Evolutionary conservation across 2,888 invertebrate genomes (phyloP), one percentile per base, ranked within the genome.

Genomic region (Troides aeacus): DNA sequence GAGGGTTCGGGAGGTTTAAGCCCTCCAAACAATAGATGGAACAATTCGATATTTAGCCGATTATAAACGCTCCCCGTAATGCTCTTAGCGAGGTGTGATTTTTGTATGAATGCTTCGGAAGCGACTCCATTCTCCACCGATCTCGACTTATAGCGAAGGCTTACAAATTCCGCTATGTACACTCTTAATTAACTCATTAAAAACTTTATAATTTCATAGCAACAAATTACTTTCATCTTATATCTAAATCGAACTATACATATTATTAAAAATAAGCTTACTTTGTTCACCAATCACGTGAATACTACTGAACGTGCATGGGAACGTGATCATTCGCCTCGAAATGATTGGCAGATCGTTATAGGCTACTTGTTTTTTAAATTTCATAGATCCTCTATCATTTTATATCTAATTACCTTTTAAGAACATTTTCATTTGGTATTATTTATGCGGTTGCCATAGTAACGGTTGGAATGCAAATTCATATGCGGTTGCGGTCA

Each of bases 11-110:
- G 79, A 83, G 85, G 87, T 84, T 87, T 89, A 87, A 85, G 86
- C 85, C 87, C 81, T 86, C 80, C 83, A 84, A 88, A 92, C 92
- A 91, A 91, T 91, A 83, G 90, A 85, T 86, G 88, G 87, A 89
- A 88, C 90, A 86, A 89, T 92, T 90, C 90, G 88, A 92, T 92
- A 92, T 90, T 92, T 87, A 92, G 90, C 87, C 90, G 92, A 91
- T 92, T 92, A 92, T 90, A 86, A 90, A 83, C 82, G 85, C 86
- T 86, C 78, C 72, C 75, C 76, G 81, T 91, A 92, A 92, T 91
- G 89, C 91, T 90, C 89, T 92, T 92, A 92, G 84, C 74, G 81
- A 87, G 87, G 87, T 88, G 90, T 85, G 87, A 89, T 89, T 90
- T 90, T 88, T 87, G 85, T 79, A 76, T 75, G 75, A 81, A 79